A percentile compares a stretch with the other conserved stretches of the same genome.
These are phyloP conservation scores for Trichechus manatus DNA, from an alignment of 2,113 vertebrate species.

Conservation along the genomic window DNA sequence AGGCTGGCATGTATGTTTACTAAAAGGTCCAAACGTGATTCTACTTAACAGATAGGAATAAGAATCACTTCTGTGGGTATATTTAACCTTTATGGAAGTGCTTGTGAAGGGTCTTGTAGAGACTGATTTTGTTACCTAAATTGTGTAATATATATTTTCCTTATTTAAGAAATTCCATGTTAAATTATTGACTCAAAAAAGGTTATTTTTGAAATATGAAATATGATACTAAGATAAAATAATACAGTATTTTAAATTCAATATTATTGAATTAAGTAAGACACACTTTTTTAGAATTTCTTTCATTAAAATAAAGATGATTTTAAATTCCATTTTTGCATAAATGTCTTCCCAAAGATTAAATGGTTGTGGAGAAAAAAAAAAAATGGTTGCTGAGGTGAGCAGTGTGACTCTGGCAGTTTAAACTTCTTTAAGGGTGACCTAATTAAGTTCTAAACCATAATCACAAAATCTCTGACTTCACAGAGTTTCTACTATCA, in stretches of 20 bases:
- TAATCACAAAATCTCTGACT: neutral
- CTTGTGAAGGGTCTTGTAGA: neutral
- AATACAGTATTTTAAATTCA: slow-evolving; percentile 37
- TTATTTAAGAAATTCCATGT: neutral
- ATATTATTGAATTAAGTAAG: neutral
- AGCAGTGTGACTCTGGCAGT: neutral
- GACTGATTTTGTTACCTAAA: neutral
- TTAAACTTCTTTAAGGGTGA: slow-evolving; percentile 31
- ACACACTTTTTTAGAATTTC: neutral
- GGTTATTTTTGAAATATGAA: neutral
- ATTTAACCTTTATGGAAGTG: neutral
- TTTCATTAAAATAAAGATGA: slow-evolving; percentile 54
- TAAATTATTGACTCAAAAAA: slow-evolving; percentile 2
- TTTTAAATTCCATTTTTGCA: slow-evolving; percentile 38
- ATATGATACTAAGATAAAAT: neutral
- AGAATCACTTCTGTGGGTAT: neutral
- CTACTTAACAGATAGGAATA: neutral
- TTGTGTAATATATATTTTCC: neutral
- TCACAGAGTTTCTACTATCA: neutral
- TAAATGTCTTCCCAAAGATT: neutral
- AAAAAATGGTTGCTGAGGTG: neutral
- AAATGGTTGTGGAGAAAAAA: neutral
- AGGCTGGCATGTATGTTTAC: neutral
- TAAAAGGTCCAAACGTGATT: neutral
- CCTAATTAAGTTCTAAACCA: slow-evolving; percentile 50